Evolutionary conservation across 1,140 invertebrate genomes (phyloP).

Genomic region (Nasonia giraulti): DNA sequence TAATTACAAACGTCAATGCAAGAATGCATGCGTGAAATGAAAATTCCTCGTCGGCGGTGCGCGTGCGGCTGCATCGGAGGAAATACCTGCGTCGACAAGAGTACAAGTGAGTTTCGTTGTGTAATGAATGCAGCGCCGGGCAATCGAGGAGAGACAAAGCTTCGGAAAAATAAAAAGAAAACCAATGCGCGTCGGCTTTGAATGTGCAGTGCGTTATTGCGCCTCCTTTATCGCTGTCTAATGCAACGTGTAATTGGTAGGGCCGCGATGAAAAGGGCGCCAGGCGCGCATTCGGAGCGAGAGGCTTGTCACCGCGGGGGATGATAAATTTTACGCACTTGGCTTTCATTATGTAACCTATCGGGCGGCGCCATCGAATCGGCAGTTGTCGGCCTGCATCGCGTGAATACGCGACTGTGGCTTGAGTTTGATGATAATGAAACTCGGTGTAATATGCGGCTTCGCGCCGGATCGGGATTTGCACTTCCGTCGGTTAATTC

Average conservation of each 20-base stretch:
- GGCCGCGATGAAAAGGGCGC: constrained; percentile 29
- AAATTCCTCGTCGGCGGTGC: constrained; percentile 12
- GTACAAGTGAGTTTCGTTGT: constrained; percentile 30
- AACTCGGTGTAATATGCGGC: neutral
- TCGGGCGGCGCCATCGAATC: constrained; percentile 20
- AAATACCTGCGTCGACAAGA: constrained; percentile 28
- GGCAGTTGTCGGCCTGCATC: neutral
- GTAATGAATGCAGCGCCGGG: constrained; percentile 32
- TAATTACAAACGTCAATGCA: constrained; percentile 31
- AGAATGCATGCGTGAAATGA: constrained; percentile 35
- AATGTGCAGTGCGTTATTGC: neutral
- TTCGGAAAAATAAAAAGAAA: neutral
- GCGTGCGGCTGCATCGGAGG: neutral
- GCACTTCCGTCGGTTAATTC: neutral
- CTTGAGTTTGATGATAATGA: neutral
- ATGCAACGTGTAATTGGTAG: constrained; percentile 49
- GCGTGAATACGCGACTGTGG: neutral
- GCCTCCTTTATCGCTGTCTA: constrained; percentile 44
- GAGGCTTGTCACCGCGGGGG: neutral
- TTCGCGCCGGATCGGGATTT: no score
- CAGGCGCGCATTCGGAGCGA: neutral
- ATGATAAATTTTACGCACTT: constrained; percentile 41
- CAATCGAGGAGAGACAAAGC: constrained; percentile 30
- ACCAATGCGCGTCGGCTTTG: neutral
- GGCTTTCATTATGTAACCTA: constrained; percentile 37